Conservation (phyloP, 2,888 invertebrate species). For the Himalopsyche kuldschensis region DNA sequence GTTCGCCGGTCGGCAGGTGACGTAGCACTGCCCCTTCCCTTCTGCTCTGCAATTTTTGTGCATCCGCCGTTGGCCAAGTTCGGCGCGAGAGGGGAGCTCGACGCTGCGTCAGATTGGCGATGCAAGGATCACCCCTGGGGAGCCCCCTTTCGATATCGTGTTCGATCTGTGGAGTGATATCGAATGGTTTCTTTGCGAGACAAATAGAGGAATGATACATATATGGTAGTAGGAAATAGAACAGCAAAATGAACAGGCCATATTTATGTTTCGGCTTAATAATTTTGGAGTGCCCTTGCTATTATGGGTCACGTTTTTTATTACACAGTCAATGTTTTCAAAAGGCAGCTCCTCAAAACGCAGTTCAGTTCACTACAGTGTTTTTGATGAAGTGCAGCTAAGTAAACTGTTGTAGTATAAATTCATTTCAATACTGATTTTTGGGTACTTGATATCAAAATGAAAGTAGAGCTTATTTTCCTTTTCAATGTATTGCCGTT, state of each 20-base stretch:
- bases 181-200: neutral
- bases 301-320: no score
- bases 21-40: neutral
- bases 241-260: neutral
- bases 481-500: no score
- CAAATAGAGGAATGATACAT: neutral
- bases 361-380: no score
- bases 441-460: no score
- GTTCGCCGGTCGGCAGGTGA: slow-evolving; percentile 15
- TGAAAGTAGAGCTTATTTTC: no score
- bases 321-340: no score
- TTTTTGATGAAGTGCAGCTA: no score
- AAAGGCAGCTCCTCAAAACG: no score
- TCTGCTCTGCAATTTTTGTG: neutral
- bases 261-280: no score
- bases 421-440: no score
- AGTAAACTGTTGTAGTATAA: no score
- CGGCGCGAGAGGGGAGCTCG: neutral
- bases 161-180: neutral
- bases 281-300: no score
- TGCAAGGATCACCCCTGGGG: neutral
- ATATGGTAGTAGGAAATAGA: neutral
- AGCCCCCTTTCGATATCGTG: neutral
- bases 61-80: neutral
- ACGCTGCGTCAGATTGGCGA: neutral